phyloP scores from a whole-genome alignment of 1,140 invertebrate species.

The Oreohelix idahoensis region DNA sequence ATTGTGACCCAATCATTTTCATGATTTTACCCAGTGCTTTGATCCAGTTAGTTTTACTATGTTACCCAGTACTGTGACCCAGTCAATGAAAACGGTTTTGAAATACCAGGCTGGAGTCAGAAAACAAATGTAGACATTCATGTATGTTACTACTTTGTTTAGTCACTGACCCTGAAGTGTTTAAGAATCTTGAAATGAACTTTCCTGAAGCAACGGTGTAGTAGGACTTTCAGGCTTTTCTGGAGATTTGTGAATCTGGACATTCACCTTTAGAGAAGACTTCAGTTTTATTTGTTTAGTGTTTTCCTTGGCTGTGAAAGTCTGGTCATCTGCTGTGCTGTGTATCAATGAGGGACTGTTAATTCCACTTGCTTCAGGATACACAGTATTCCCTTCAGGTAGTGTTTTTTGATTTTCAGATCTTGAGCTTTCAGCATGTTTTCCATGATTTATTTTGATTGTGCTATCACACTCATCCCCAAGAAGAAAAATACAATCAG shows the following conservation, averaged over 20 bases:
- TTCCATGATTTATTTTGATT: background rate
- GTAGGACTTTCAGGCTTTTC: background rate
- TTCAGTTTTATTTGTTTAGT: background rate
- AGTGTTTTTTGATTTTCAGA: background rate
- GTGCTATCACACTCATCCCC: background rate
- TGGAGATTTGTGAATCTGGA: background rate
- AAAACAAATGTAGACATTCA: no score
- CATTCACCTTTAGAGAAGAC: background rate
- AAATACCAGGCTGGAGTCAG: no score
- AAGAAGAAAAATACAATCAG: slow-evolving; percentile 1
- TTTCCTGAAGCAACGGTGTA: background rate
- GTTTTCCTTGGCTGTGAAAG: background rate
- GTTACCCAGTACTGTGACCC: no score
- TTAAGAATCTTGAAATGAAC: background rate
- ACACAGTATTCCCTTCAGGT: background rate
- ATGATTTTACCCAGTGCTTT: no score
- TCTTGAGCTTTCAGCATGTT: background rate
- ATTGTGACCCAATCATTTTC: no score
- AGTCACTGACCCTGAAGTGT: background rate
- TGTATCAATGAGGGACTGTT: background rate
- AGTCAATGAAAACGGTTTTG: no score
- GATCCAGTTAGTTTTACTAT: no score
- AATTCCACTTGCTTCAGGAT: background rate
- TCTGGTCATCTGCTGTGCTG: background rate
- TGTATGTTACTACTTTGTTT: no score